phyloP scores from a whole-genome alignment of 2,888 invertebrate species.

The Brachyptera risi region DNA sequence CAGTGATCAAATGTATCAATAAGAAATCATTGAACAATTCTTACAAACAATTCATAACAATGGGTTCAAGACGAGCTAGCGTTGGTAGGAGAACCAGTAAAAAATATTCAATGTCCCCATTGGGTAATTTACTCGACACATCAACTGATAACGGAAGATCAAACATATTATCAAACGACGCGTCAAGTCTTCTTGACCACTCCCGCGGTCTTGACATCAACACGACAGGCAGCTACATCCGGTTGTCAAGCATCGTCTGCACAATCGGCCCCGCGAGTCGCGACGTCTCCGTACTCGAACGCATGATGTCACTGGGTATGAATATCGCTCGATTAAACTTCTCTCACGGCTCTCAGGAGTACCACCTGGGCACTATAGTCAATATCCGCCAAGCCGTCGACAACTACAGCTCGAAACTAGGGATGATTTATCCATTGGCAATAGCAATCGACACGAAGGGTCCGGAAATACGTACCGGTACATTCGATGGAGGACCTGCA shows the following conservation, averaged over 20 bases:
- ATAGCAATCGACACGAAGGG: constrained; percentile 61
- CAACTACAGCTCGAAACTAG: constrained; percentile 41
- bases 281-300: constrained; percentile 1
- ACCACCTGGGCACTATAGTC: constrained; percentile 50
- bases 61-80: no score
- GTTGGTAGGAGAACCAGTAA: no score
- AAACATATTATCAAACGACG: background rate
- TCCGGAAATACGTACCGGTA: constrained; percentile 59
- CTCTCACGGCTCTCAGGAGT: constrained; percentile 56
- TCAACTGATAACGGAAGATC: no score
- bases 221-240: background rate
- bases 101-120: no score
- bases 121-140: no score
- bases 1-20: no score
- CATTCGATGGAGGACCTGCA: constrained; percentile 42
- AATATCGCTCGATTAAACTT: constrained; percentile 56
- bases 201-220: background rate
- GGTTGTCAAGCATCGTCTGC: constrained; percentile 2
- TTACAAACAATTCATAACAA: no score
- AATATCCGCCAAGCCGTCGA: constrained; percentile 51
- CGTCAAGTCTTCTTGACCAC: background rate
- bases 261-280: constrained; percentile 8
- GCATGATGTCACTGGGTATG: constrained; percentile 58
- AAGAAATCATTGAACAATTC: no score
- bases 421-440: constrained; percentile 47